Conservation (phyloP, 2,888 invertebrate species). For the Leptopilina syphax region DNA sequence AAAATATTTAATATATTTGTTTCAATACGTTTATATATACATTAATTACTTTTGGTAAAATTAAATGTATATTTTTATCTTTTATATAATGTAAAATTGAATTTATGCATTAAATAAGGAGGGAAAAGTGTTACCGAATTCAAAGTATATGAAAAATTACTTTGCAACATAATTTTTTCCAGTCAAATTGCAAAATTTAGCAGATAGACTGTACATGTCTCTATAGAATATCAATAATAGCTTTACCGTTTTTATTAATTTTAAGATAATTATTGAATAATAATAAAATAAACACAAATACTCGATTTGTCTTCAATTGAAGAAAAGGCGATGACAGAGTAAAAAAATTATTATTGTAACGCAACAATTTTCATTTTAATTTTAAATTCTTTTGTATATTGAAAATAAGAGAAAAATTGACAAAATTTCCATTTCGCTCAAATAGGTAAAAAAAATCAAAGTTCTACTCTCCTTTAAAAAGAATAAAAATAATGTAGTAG, state of each 20-base stretch:
- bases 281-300: constrained; percentile 22
- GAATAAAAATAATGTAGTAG: too few relatives aligned
- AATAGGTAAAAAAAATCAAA: neutral
- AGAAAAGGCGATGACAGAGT: neutral
- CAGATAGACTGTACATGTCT: neutral
- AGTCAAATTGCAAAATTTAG: neutral
- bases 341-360: neutral
- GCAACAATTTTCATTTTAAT: constrained; percentile 11
- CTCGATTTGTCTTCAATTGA: neutral
- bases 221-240: neutral
- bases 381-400: neutral
- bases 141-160: too few relatives aligned
- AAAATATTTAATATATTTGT: too few relatives aligned
- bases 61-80: too few relatives aligned
- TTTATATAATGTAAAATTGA: too few relatives aligned
- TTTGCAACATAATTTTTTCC: constrained; percentile 5
- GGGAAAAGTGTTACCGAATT: too few relatives aligned
- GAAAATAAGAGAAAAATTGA: neutral
- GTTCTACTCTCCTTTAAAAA: too few relatives aligned
- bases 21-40: too few relatives aligned
- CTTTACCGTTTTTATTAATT: constrained; percentile 22
- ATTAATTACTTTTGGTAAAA: too few relatives aligned
- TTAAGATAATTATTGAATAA: neutral
- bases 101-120: too few relatives aligned
- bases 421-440: constrained; percentile 13